Base-by-base conservation (phyloP, 2,888 invertebrate species). In the Syritta pipiens region DNA sequence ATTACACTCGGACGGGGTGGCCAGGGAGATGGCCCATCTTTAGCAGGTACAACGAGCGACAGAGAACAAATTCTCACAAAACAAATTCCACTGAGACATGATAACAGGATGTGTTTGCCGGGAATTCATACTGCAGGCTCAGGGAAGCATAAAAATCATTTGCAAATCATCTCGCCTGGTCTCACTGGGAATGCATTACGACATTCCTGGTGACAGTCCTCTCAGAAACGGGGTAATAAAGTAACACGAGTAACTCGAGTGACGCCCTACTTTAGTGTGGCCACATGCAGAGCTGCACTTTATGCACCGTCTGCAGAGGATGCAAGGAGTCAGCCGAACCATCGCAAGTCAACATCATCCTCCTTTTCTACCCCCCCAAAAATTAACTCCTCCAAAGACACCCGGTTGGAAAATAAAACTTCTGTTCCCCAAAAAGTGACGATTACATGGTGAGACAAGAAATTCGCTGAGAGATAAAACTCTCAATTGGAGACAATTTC, bases 11-110 rank as follows among this genome's bases (percentile, higher is more conserved):
- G 32, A 12, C n/a, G 12, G 59, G 44, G 59, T 44, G 14, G 19
- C 5, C 9, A n/a, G n/a, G 4, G 20, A 4, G 7, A 26, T 2
- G 12, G 17, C 19, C 42, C 28, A 57, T 57, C 28, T 42, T 42
- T 40, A 57, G 20, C 57, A 57, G 42, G 57, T 57, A 55, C 53
- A 32, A 22, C n/a, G n/a, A n/a, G n/a, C n/a, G n/a, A n/a, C n/a
- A n/a, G n/a, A n/a, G n/a, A n/a, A n/a, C n/a, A n/a, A n/a, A 6
- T 28, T 59, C 44, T 59, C 44, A 28, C 42, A 12, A 44, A 59
- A 59, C 30, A 42, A 59, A 37, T 59, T 44, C 30, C 42, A 44
- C 30, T 24, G 59, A 32, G 59, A 46, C 40, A 32, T 59, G 30
- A 59, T 20, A 32, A 30, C n/a, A n/a, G n/a, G 30, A 59, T 44